Evolutionary conservation across 2,113 vertebrate genomes (phyloP).

Genomic region (Panurus biarmicus): DNA sequence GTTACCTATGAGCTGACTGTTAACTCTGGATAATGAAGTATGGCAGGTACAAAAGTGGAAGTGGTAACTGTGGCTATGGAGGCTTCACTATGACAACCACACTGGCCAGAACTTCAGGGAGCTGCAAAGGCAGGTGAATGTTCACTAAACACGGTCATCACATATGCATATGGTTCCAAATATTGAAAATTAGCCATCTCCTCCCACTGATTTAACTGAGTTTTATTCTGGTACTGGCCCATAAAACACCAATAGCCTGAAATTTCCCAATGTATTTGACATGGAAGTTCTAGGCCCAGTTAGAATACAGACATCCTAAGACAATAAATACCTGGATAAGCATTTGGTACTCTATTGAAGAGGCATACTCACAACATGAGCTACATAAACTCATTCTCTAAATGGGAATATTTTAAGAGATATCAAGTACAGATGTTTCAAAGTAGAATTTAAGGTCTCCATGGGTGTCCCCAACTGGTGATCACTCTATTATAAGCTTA

Average conservation of each 20-base stretch:
- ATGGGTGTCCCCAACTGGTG: conserved; percentile 75
- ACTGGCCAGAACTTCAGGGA: neutral
- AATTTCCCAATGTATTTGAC: neutral
- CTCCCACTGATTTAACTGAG: neutral
- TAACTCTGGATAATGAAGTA: neutral
- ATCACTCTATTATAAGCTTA: conserved; percentile 72
- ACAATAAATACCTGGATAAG: conserved; percentile 70
- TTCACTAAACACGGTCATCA: neutral
- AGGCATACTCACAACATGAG: conserved; percentile 76
- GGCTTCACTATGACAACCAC: neutral
- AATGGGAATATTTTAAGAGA: conserved; percentile 77
- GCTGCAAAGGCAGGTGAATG: neutral
- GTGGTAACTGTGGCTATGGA: neutral
- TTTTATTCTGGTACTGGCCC: neutral
- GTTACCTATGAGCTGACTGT: neutral
- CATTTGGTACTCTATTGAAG: conserved; percentile 70
- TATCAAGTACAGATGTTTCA: conserved; percentile 79
- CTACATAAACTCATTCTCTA: conserved; percentile 80
- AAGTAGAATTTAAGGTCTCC: conserved; percentile 79
- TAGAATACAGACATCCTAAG: conserved; percentile 42
- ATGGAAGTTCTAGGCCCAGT: conserved; percentile 8
- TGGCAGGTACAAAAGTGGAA: neutral
- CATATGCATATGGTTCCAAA: neutral
- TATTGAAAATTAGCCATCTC: neutral
- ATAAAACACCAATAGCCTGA: neutral